Base-by-base conservation (phyloP, 92 coral and sea anemone species). In the Palythoa heliodiscus region DNA sequence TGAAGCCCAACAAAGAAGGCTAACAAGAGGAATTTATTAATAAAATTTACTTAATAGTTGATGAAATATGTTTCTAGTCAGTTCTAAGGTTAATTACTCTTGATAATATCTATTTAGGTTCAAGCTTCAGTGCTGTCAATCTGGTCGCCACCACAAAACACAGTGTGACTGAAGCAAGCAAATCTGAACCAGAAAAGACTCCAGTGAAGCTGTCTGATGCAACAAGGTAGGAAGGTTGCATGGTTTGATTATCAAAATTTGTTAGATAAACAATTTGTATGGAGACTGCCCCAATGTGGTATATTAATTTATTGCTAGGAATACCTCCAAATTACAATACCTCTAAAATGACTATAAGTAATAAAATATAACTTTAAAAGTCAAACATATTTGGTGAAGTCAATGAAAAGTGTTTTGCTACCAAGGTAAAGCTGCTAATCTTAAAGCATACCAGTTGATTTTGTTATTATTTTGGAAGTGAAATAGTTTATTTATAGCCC, bases 71-170 rank as follows among this genome's bases (percentile, higher is more conserved):
- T 69, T 35, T 29, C 47, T 69, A 69, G 73, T 29, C 40, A 9
- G 47, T 69, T 69, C 47, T 69, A 11, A 25, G 19, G 25, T 22
- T 13, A 10, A 15, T 16, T 69, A n/a, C 22, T 10, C 3, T 63
- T 63, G n/a, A 60, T 60, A 60, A 19, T 63, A 3, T 3, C 9
- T 58, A 19, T 29, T 6, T 43, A 90, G 93, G 86, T 47, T 76
- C 90, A 8, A 37, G 74, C 10, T 79, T 90, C 71, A 84, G 60
- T 71, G 84, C 75, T 5, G 68, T 83, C 52, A 79, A 81, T 25
- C 38, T 76, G 71, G 64, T 90, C 22, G 63, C 86, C 37, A 25
- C 86, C 63, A 54, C 83, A 82, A 83, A 87, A 66, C 78, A 83
- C 52, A 78, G 77, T 71, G 10, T 76, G 22, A 64, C 74, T 48